These are phyloP conservation scores for Campoplex nolae DNA, from an alignment of 2,888 invertebrate genomes.

Conservation along the genomic window DNA sequence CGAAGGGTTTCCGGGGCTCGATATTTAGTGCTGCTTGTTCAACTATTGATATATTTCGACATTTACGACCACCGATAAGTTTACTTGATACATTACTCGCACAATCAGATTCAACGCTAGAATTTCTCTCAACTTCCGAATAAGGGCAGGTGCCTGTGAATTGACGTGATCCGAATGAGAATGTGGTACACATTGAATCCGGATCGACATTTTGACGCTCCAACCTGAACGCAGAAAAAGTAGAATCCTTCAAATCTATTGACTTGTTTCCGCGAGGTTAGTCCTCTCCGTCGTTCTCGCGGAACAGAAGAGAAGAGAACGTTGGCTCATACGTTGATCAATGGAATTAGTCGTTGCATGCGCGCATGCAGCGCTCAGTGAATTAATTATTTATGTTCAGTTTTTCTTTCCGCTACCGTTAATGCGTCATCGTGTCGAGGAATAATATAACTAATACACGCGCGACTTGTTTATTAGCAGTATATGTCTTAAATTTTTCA, in stretches of 20 bases:
- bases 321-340: not conserved
- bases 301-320: not conserved
- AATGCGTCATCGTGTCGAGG: not conserved
- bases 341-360: too few relatives aligned
- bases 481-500: not conserved
- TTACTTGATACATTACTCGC: conserved; percentile 77
- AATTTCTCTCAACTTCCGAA: conserved; percentile 76
- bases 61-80: conserved; percentile 81
- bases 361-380: too few relatives aligned
- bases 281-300: not conserved
- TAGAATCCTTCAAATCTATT: not conserved
- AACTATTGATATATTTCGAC: conserved; percentile 82
- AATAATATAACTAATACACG: not conserved
- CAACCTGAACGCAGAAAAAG: not conserved
- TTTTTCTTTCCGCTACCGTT: not conserved
- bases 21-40: conserved; percentile 76
- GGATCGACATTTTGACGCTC: not conserved
- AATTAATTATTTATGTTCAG: not conserved
- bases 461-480: not conserved
- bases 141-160: conserved; percentile 65
- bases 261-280: conserved; percentile 10
- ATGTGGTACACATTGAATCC: conserved; percentile 4
- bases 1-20: conserved; percentile 62
- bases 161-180: conserved; percentile 52
- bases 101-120: conserved; percentile 75